Evolutionary conservation across 23 tunicate genomes (phyloP).

Genomic region (Botrylloides violaceus): DNA sequence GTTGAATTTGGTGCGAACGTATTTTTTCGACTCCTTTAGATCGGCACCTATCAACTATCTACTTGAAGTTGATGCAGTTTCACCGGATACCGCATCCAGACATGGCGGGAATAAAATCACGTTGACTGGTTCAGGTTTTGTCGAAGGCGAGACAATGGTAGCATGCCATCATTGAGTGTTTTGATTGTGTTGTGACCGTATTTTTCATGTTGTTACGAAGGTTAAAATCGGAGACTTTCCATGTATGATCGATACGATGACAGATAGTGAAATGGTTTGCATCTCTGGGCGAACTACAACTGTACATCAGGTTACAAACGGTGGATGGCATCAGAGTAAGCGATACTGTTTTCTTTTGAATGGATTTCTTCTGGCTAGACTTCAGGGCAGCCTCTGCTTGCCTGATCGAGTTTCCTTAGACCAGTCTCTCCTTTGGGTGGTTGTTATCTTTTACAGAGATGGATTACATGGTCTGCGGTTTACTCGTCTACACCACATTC

Average conservation of each 20-base stretch:
- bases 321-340: slow-evolving; percentile 9
- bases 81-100: not conserved
- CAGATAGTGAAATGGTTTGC: not conserved
- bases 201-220: not conserved
- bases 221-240: not conserved
- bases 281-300: not conserved
- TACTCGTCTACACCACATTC: too few relatives aligned
- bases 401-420: too few relatives aligned
- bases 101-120: not conserved
- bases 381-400: too few relatives aligned
- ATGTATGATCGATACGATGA: not conserved
- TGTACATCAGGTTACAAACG: slow-evolving; percentile 1
- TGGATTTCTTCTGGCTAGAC: too few relatives aligned
- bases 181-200: not conserved
- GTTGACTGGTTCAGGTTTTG: not conserved
- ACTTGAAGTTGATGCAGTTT: not conserved
- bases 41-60: not conserved
- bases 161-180: not conserved
- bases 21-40: not conserved
- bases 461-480: too few relatives aligned
- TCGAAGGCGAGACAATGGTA: not conserved
- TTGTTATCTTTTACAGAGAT: too few relatives aligned
- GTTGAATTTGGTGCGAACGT: not conserved
- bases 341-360: too few relatives aligned
- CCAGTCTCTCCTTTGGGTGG: too few relatives aligned